Base-by-base conservation (phyloP, 2,888 invertebrate species). In the Oxytorus armatus region DNA sequence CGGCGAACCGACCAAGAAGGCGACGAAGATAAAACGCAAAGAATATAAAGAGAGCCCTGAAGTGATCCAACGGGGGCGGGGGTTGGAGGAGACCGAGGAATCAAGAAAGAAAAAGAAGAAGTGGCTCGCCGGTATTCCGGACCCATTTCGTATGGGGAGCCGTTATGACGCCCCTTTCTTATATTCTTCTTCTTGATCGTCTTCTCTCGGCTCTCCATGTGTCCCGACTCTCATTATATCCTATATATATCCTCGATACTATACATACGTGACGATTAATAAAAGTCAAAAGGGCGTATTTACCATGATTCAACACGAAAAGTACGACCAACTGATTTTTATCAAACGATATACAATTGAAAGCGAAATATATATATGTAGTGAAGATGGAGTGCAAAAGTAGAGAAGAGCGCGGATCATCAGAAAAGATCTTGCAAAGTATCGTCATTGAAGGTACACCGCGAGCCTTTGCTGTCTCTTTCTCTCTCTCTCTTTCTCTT, bases 1-100 rank as follows among this genome's bases (percentile, higher is more conserved):
- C 84, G 82, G 80, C 82, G 81, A 85, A 77, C n/a, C 74, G 77
- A 82, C 82, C 84, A 85, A 82, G 81, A 83, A 83, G 80, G 76
- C 83, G 84, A 82, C 81, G 73, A 77, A 79, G 81, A 84, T 82
- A 83, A 80, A 84, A 79, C 81, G 68, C 73, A 68, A 77, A 79
- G 69, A 76, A 79, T 69, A 69, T 70, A 72, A 70, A 63, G 76
- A 76, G 68, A 57, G 18, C 21, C 65, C 69, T 63, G 70, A 72
- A 51, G 66, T 70, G 75, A 72, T 59, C 51, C 57, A 72, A 44
- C 70, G 16, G 66, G 33, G 47, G n/a, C n/a, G n/a, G n/a, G n/a
- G n/a, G n/a, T n/a, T 65, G 44, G 47, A 47, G 42, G 42, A 33
- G 57, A 53, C 49, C 8, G n/a, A n/a, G 16, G 69, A 61, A 42